A percentile compares a stretch with the other conserved stretches of the same genome.
Conservation (phyloP, 2,888 invertebrate species). For the Matsumyia berberina region DNA sequence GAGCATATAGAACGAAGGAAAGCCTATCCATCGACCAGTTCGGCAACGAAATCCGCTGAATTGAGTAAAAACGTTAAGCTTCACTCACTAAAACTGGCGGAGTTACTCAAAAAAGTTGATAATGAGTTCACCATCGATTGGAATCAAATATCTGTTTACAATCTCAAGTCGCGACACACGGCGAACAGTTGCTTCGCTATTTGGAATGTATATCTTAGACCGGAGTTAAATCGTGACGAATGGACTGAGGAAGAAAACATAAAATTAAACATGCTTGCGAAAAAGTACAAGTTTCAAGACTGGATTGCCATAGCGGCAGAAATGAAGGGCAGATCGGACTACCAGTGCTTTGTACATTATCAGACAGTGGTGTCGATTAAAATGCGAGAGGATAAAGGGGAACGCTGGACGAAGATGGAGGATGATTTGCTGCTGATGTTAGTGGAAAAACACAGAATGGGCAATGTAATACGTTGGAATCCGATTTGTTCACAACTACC, state of each 20-base stretch:
- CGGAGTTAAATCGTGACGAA: conserved; percentile 86
- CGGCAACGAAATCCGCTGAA: conserved; percentile 53
- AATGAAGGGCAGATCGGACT: conserved; percentile 87
- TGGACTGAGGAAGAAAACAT: conserved; percentile 86
- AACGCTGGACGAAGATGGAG: conserved; percentile 89
- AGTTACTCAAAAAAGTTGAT: conserved; percentile 74
- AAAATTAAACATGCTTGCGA: conserved; percentile 82
- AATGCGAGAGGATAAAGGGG: conserved; percentile 78
- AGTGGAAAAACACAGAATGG: conserved; percentile 87
- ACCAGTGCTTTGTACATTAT: conserved; percentile 89
- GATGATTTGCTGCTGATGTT: conserved; percentile 87
- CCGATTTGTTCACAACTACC: conserved; percentile 88
- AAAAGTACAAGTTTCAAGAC: conserved; percentile 85
- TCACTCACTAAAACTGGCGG: conserved; percentile 69
- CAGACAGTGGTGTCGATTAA: conserved; percentile 84
- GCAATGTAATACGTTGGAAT: conserved; percentile 90
- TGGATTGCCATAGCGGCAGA: conserved; percentile 88
- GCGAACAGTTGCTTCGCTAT: conserved; percentile 88
- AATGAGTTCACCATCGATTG: conserved; percentile 82
- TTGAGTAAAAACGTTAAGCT: conserved; percentile 61
- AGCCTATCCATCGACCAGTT: conserved; percentile 37
- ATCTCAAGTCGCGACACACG: conserved; percentile 86
- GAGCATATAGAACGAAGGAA: conserved; percentile 77
- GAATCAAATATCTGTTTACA: conserved; percentile 80
- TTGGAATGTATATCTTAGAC: conserved; percentile 90